Evolutionary conservation across 2,113 vertebrate genomes (phyloP), one percentile per base, ranked within the genome.

Genomic region (Ranitomeya variabilis): DNA sequence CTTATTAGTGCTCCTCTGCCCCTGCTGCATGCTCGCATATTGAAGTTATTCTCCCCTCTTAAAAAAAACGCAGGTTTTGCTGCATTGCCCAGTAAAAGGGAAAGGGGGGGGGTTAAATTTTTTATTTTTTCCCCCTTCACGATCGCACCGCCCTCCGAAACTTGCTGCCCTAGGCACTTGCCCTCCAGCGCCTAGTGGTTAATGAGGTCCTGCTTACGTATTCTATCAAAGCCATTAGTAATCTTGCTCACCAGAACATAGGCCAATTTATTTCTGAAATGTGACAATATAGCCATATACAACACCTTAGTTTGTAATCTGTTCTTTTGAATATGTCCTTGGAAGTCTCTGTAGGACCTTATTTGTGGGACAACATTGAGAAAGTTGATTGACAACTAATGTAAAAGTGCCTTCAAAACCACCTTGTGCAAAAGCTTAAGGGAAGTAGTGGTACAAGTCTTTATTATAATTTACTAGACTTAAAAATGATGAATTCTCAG

Each of bases 401-500:
- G 3, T n/a, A 54, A 12, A 23, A n/a, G 19, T 45, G 18, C 60
- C 80, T 84, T 84, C 13, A 84, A 84, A 14, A 54, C 13, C 21
- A 52, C 45, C 10, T 10, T 18, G 19, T 67, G 45, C 31, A 83
- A 10, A 23, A n/a, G 19, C 52, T 55, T 84, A 12, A 67, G 64
- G 37, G 10, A 67, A 54, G 64, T 84, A 81, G 79, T 52, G 23
- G 52, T 71, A 83, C 15, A 55, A 84, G 45, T 83, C 81, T 45
- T 83, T 83, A 18, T 16, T 37, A 81, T 81, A 81, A 59, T 62
- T 81, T 81, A 81, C 23, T 62, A 81, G 26, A 31, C 31, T 18
- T 19, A 74, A 74, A 37, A 83, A 26, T 54, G 23, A 66, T 52
- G 13, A 51, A 67, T 16, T 71, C 13, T 71, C 19, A 21, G 19